Evolutionary conservation across 2,797 vertebrate species (phyloP).

Genomic region (Cryptoprocta ferox): DNA sequence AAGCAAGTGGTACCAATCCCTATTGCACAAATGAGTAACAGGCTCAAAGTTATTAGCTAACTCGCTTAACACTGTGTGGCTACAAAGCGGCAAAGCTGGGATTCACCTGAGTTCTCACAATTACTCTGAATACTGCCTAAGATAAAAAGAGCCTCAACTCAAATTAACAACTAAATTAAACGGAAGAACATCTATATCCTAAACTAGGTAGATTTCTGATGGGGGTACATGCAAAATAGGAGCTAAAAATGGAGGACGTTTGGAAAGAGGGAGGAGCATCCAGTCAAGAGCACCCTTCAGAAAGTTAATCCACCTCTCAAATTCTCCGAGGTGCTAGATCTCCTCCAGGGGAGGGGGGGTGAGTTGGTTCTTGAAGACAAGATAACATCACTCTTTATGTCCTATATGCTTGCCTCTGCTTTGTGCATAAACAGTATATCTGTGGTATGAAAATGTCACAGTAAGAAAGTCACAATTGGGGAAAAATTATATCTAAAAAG

Average conservation of each 20-base stretch:
- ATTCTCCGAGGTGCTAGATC: neutral
- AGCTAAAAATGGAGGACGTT: neutral
- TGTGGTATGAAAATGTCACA: neutral
- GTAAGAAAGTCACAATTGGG: neutral
- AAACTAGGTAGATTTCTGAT: neutral
- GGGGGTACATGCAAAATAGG: neutral
- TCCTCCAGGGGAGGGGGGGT: accelerated
- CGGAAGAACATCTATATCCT: neutral
- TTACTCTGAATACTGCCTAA: neutral
- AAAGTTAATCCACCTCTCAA: neutral
- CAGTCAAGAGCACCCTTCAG: neutral
- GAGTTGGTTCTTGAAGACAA: neutral
- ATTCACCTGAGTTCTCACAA: neutral
- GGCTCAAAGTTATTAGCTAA: neutral
- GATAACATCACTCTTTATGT: neutral
- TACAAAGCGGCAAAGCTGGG: neutral
- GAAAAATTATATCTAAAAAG: neutral
- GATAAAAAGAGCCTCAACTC: neutral
- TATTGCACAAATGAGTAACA: neutral
- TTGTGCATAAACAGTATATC: neutral
- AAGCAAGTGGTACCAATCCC: neutral
- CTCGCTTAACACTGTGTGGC: too few species aligned
- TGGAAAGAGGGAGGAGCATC: neutral
- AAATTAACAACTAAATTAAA: neutral
- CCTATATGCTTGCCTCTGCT: too few species aligned